Evolutionary conservation across 2,888 invertebrate genomes (phyloP), one percentile per base, ranked within the genome.

Genomic region (Venusia cambrica): DNA sequence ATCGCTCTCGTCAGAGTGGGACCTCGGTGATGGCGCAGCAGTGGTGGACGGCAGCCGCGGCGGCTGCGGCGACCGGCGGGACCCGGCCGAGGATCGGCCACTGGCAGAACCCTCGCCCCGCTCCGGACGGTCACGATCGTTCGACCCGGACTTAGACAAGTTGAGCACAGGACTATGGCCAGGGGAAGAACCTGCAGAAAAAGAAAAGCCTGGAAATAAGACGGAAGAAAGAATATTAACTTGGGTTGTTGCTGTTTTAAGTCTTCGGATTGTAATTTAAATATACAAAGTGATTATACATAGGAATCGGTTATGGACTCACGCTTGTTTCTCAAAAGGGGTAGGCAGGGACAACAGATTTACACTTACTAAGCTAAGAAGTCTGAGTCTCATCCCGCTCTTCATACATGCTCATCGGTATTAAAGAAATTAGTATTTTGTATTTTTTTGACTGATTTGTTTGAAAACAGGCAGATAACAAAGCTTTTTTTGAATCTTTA

Each of bases 111-210:
- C 83, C 25, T 85, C 85, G 20, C 79, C 76, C 27, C 83, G 57
- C 43, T 80, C 69, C 73, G 90, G 73, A 16, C 84, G 61, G 20
- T 91, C 91, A 62, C 94, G 94, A 49, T 94, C 94, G 44, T 93
- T 64, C 81, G 92, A 93, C 31, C 94, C 95, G 36, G 94, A 95
- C 84, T 97, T 97, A 33, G 97, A 96, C 38, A 97, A 89, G 87
- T 97, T 97, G 62, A 97, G 84, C 52, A 97, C 96, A 45, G 97
- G 97, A 91, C 96, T 97, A 88, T 95, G 95, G 33, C 94, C 94
- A 62, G 93, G 94, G 48, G 96, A 94, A 42, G 96, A 96, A 55
- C 93, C 94, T 93, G 88, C 31, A 36, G 48, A 49, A 46, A 46
- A 41, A 46, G 48, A 49, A 43, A 49, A 41, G 41, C 46, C 46